Percentiles rank a stretch among this genome's conserved stretches.
Evolutionary conservation across 2,888 invertebrate species (phyloP).

Genomic region (Drosophila barbarae): DNA sequence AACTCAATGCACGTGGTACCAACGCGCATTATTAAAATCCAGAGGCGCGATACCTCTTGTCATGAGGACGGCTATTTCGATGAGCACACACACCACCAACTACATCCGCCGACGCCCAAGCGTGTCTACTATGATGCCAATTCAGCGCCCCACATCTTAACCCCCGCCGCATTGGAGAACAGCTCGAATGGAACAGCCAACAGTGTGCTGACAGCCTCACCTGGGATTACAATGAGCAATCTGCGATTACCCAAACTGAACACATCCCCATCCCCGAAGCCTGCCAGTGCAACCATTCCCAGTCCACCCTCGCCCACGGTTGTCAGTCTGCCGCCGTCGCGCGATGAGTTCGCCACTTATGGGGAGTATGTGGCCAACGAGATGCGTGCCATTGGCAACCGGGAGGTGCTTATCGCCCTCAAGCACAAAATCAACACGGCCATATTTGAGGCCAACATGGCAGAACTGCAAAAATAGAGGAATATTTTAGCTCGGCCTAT

Average conservation of each 20-base stretch:
- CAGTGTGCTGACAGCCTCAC: slow-evolving; percentile 45
- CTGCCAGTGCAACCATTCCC: slow-evolving; percentile 46
- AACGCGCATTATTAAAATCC: slow-evolving; percentile 77
- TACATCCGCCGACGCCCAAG: slow-evolving; percentile 60
- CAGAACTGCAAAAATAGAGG: slow-evolving; percentile 79
- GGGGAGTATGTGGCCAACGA: slow-evolving; percentile 84
- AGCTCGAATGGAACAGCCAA: slow-evolving; percentile 48
- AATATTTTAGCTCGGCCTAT: not conserved
- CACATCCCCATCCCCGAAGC: slow-evolving; percentile 42
- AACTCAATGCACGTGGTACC: slow-evolving; percentile 57
- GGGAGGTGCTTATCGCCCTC: slow-evolving; percentile 82
- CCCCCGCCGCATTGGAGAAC: slow-evolving; percentile 58
- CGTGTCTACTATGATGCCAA: slow-evolving; percentile 74
- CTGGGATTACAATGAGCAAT: slow-evolving; percentile 43
- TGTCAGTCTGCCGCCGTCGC: slow-evolving; percentile 43
- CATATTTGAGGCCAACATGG: slow-evolving; percentile 83
- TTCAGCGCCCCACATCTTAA: slow-evolving; percentile 58
- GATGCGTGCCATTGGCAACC: slow-evolving; percentile 81
- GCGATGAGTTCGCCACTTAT: slow-evolving; percentile 82
- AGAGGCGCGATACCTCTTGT: slow-evolving; percentile 71
- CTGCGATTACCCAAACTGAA: slow-evolving; percentile 60
- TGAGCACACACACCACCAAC: slow-evolving; percentile 60
- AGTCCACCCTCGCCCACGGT: slow-evolving; percentile 34
- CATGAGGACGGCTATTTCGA: slow-evolving; percentile 72
- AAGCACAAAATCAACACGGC: slow-evolving; percentile 84